A percentile compares a stretch with the other conserved stretches of the same genome.
These are phyloP conservation scores for Balearica regulorum DNA, from an alignment of 2,797 vertebrate species.

Conservation along the genomic window DNA sequence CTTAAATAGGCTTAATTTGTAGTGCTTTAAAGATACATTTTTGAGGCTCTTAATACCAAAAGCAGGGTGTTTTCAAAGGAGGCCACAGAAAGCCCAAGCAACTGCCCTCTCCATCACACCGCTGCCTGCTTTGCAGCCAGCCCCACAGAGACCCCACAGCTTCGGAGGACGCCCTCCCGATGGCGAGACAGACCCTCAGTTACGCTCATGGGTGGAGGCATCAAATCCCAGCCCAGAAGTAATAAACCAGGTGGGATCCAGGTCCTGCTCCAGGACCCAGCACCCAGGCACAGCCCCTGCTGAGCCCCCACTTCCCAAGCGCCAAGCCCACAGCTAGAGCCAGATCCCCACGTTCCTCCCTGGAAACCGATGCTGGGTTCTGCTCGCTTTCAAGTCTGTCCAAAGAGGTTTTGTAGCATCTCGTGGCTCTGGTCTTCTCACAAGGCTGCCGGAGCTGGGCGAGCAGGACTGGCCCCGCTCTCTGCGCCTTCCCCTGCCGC, in stretches of 20 bases:
- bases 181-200: fast-evolving
- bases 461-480: background rate
- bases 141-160: fast-evolving
- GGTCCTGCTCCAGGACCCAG: background rate
- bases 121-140: background rate
- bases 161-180: fast-evolving
- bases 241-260: background rate
- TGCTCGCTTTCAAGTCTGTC: background rate
- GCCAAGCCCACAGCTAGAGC: fast-evolving
- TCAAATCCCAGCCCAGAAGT: background rate
- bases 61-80: background rate
- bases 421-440: background rate
- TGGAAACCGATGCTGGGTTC: background rate
- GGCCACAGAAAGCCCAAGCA: background rate
- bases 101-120: background rate
- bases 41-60: background rate
- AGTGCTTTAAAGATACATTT: background rate
- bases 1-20: background rate
- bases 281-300: background rate
- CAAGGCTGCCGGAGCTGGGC: background rate
- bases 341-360: background rate
- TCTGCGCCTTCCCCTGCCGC: background rate
- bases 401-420: background rate
- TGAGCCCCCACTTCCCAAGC: background rate
- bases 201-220: fast-evolving